These are phyloP conservation scores for Brachypalpus laphriformis DNA, from an alignment of 2,888 invertebrate genomes.

Conservation along the genomic window DNA sequence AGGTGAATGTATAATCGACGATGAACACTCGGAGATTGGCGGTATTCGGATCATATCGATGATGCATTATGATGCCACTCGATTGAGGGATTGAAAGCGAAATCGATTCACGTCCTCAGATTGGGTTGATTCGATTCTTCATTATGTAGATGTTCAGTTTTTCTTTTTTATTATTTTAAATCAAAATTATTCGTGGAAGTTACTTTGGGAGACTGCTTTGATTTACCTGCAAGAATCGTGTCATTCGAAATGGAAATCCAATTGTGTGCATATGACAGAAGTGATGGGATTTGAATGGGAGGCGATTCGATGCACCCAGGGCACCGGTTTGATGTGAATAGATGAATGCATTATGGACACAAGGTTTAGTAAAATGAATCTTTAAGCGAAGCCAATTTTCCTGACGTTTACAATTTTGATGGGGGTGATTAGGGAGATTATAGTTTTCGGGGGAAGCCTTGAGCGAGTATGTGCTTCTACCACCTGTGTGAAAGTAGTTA, in stretches of 20 bases:
- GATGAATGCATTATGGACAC: slow-evolving; percentile 26
- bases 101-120: slow-evolving; percentile 64
- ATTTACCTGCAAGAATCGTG: slow-evolving; percentile 34
- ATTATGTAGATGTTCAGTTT: slow-evolving; percentile 49
- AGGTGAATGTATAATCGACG: slow-evolving; percentile 59
- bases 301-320: slow-evolving; percentile 42
- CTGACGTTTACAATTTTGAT: slow-evolving; percentile 1
- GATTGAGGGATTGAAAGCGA: slow-evolving; percentile 57
- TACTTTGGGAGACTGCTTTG: slow-evolving; percentile 29
- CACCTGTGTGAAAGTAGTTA: slow-evolving; percentile 8
- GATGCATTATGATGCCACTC: slow-evolving; percentile 62
- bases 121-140: slow-evolving; percentile 64
- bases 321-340: slow-evolving; percentile 28
- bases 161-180: slow-evolving; percentile 19
- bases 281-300: slow-evolving; percentile 56
- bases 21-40: slow-evolving; percentile 57
- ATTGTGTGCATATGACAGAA: slow-evolving; percentile 65
- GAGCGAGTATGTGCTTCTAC: not conserved
- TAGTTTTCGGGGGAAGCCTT: not conserved
- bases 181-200: slow-evolving; percentile 47
- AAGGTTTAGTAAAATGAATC: not conserved
- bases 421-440: slow-evolving; percentile 20
- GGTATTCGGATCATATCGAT: slow-evolving; percentile 54
- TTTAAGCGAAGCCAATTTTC: slow-evolving; percentile 12
- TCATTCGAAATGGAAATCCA: slow-evolving; percentile 69